Conservation (phyloP, 1,140 invertebrate genomes). For the Himalopsyche phryganea region DNA sequence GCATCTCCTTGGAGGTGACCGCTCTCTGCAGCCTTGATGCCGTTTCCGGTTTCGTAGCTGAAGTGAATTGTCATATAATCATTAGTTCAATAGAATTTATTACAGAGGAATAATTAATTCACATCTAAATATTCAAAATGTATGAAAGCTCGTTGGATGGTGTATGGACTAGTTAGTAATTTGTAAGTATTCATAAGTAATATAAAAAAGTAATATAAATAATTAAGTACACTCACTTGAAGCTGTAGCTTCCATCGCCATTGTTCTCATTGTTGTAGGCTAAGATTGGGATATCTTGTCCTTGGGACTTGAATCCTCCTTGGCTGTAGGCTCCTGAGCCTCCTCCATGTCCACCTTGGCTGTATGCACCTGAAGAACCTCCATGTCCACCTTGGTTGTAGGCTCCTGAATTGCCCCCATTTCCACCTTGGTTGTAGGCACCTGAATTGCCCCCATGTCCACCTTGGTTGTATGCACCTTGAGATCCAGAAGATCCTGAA, state of each 20-base stretch:
- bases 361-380: conserved; percentile 3
- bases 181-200: no score
- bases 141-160: no score
- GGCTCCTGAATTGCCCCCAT: not conserved
- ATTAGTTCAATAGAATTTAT: no score
- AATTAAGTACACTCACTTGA: conserved; percentile 33
- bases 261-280: conserved; percentile 38
- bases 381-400: conserved; percentile 5
- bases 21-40: conserved; percentile 38
- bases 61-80: no score
- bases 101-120: no score
- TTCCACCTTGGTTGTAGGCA: conserved; percentile 3
- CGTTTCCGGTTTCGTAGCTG: conserved; percentile 52
- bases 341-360: not conserved
- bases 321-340: conserved; percentile 5
- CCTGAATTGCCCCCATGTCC: conserved; percentile 3
- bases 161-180: no score
- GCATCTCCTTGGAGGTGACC: conserved; percentile 45
- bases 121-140: no score
- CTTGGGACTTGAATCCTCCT: conserved; percentile 16
- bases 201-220: conserved; percentile 6
- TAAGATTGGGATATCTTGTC: conserved; percentile 34
- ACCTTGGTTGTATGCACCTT: no score
- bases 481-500: no score
- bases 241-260: conserved; percentile 40